Percentiles rank a stretch among this genome's conserved stretches.
Evolutionary conservation across 2,113 vertebrate species (phyloP).

Genomic region (Trogon surrucura): DNA sequence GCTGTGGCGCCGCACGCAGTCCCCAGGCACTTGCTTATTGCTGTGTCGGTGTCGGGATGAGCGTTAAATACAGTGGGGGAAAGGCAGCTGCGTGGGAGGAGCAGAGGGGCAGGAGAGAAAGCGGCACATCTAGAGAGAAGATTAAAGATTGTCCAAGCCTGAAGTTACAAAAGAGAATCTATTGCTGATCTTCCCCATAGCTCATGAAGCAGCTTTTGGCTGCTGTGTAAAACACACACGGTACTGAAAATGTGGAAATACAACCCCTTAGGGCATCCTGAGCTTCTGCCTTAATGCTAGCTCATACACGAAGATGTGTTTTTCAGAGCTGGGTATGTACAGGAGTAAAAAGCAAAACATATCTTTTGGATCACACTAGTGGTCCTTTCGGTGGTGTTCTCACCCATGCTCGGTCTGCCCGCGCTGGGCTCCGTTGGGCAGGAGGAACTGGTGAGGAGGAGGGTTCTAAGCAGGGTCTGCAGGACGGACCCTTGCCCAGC

Average conservation of each 20-base stretch:
- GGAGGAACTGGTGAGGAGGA: not conserved
- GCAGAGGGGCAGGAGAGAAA: not conserved
- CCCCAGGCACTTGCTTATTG: not conserved
- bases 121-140: not conserved
- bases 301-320: not conserved
- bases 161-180: not conserved
- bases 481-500: not conserved
- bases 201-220: not conserved
- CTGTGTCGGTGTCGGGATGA: not conserved
- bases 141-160: not conserved
- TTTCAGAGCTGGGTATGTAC: not conserved
- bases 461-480: not conserved
- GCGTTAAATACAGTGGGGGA: not conserved
- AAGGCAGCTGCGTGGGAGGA: not conserved
- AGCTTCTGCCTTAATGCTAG: constrained; percentile 7
- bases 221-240: not conserved
- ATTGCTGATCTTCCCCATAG: not conserved
- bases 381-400: not conserved
- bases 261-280: not conserved
- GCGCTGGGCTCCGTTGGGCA: not conserved
- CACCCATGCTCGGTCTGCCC: not conserved
- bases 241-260: not conserved
- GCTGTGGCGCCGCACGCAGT: not conserved
- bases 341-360: not conserved
- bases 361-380: not conserved